Base-by-base conservation (phyloP, 2,888 invertebrate genomes). In the Vandiemenella viatica region DNA sequence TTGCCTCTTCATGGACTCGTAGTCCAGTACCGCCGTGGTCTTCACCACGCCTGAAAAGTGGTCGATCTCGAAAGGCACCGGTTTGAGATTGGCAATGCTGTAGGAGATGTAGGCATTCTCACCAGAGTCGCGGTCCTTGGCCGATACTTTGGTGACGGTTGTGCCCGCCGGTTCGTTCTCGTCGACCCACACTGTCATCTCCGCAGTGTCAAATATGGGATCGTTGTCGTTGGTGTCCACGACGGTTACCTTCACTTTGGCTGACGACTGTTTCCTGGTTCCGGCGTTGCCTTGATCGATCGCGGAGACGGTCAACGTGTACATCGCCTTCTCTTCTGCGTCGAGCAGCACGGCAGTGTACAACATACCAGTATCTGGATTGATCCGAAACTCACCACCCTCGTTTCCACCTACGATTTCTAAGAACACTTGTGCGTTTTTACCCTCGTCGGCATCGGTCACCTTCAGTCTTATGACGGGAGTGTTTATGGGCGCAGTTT, bases 41-140 rank as follows among this genome's bases (percentile, higher is more conserved):
- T 79, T 79, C n/a, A 96, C 79, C 23, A 84, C 75, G 0, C 96
- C 96, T 5, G 87, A 83, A 67, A 93, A 93, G 62, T 89, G 92
- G 63, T 95, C 92, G 43, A 96, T 87, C 57, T 90, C 88, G 65
- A 96, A 96, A 13, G 95, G 96, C 15, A 90, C 85, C 48, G 84
- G 81, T 60, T 85, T 83, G 47, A 88, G 70, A 67, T 93, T 93
- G 46, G 88, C 89, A 57, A 95, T 84, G 58, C 89, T 85, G 70
- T 93, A 96, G 1, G 91, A 93, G 57, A 97, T 83, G 68, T 90
- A 90, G 1, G 92, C 91, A 68, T 93, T 96, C 63, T 95, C 93
- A 0, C 91, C 93, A 1, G 85, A 81, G 65, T 97, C 96, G 15
- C 75, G 79, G 66, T 97, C 96, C 53, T 79, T 79, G 0, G 95